Base-by-base conservation (phyloP, 2,888 invertebrate genomes). In the Lydus trimaculatus region DNA sequence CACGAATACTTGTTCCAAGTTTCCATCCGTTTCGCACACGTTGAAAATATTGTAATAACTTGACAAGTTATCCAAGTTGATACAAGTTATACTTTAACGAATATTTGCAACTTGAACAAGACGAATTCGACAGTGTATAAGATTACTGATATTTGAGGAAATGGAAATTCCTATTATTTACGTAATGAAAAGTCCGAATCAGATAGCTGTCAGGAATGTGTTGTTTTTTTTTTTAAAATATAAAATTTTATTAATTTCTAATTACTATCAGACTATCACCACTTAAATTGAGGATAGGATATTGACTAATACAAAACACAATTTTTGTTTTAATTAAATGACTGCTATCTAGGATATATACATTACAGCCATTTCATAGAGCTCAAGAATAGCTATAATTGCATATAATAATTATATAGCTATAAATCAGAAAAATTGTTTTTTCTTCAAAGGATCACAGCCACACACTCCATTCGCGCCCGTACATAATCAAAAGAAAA, bases 401-500 rank as follows among this genome's bases (percentile, higher is more conserved):
- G 60, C 60, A 66, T 70, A 73, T 72, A 72, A 73, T 72, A 72
- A 73, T 72, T 74, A 77, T 72, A 72, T 72, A 72, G 75, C 76
- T 74, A n/a, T n/a, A 73, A 71, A 62, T 74, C 1, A 48, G 48
- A 48, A 48, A 48, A 20, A 20, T 20, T 9, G 20, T 11, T 48
- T 48, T 39, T 13, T 20, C 8, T 48, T 48, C 9, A 48, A 72
- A 74, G 70, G 71, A 75, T 81, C 82, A 81, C 82, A 82, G 80
- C 80, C 81, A 81, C 79, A 81, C 79, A 71, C 81, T 75, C 75
- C 83, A 82, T 83, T 82, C 82, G 80, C 81, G 79, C 82, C 81
- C 79, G 79, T 72, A 72, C 75, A 74, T 67, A 71, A 48, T 48
- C 20, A 48, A 69, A 69, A 81, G 79, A 70, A 70, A 81, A 79